These are phyloP conservation scores for Syngnathoides biaculeatus DNA, from an alignment of 2,113 vertebrate genomes.

Conservation along the genomic window DNA sequence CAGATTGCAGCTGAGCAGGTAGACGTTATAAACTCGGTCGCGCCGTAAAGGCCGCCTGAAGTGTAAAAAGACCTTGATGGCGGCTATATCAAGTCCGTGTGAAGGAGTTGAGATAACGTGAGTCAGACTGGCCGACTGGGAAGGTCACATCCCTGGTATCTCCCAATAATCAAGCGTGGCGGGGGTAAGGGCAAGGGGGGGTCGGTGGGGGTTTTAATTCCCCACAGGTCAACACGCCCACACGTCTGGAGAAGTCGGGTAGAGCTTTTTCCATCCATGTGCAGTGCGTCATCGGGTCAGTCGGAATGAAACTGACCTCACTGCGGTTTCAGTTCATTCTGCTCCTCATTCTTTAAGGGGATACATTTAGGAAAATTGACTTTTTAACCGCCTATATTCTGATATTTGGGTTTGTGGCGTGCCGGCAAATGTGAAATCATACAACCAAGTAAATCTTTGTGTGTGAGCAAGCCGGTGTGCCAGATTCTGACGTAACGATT, in stretches of 20 bases:
- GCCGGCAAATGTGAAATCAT: too few relatives aligned
- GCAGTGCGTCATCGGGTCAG: not conserved
- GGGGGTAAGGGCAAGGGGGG: not conserved
- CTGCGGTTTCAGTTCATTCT: not conserved
- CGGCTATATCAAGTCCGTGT: not conserved
- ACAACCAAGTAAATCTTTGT: conserved; percentile 5
- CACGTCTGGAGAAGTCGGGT: not conserved
- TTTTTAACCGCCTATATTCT: too few relatives aligned
- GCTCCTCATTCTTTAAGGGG: not conserved
- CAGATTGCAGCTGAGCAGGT: not conserved
- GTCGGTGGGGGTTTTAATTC: not conserved
- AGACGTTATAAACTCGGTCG: not conserved
- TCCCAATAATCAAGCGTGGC: conserved; percentile 8
- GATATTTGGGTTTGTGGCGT: too few relatives aligned
- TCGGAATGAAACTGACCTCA: not conserved
- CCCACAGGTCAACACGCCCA: not conserved
- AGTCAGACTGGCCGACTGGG: conserved; percentile 6
- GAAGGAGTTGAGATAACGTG: not conserved
- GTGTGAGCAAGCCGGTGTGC: too few relatives aligned
- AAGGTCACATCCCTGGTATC: conserved; percentile 16
- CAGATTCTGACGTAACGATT: too few relatives aligned
- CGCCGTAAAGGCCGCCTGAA: not conserved
- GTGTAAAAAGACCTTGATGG: not conserved
- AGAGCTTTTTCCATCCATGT: not conserved
- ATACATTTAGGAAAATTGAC: too few relatives aligned